Percentiles rank a stretch among this genome's conserved stretches.
phyloP scores from a whole-genome alignment of 1,140 invertebrate species.

The Ceratosolen solmsi region DNA sequence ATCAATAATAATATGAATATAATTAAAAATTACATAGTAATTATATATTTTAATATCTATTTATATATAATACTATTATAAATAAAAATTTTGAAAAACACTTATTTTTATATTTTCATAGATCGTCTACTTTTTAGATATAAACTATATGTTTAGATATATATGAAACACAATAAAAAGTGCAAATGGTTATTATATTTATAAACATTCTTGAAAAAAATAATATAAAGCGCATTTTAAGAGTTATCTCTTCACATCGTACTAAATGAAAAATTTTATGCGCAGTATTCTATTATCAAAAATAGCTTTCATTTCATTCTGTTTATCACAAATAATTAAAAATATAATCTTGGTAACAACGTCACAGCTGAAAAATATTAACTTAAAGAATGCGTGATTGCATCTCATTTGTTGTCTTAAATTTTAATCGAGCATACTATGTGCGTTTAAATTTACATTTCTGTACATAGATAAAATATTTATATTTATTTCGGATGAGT shows the following conservation, averaged over 20 bases:
- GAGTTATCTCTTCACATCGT: not conserved
- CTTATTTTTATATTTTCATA: too few relatives aligned
- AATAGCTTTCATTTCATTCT: not conserved
- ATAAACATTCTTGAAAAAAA: too few relatives aligned
- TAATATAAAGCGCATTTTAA: too few relatives aligned
- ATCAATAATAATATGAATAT: too few relatives aligned
- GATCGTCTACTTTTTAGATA: too few relatives aligned
- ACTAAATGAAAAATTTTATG: not conserved
- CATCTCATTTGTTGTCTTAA: conserved; percentile 4
- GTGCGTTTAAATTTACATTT: not conserved
- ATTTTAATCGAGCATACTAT: not conserved
- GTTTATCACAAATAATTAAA: not conserved
- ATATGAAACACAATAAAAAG: too few relatives aligned
- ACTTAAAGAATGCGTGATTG: not conserved
- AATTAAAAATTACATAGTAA: too few relatives aligned
- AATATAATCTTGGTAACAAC: not conserved
- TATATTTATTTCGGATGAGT: not conserved
- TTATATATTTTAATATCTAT: too few relatives aligned
- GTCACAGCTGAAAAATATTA: not conserved
- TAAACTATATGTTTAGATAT: too few relatives aligned
- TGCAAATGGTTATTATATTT: too few relatives aligned
- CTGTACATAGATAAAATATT: not conserved
- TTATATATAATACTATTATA: too few relatives aligned
- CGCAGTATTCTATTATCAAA: not conserved
- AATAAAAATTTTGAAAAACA: too few relatives aligned